Evolutionary conservation across 2,797 vertebrate genomes (phyloP).

Genomic region (Anisognathus igniventris): DNA sequence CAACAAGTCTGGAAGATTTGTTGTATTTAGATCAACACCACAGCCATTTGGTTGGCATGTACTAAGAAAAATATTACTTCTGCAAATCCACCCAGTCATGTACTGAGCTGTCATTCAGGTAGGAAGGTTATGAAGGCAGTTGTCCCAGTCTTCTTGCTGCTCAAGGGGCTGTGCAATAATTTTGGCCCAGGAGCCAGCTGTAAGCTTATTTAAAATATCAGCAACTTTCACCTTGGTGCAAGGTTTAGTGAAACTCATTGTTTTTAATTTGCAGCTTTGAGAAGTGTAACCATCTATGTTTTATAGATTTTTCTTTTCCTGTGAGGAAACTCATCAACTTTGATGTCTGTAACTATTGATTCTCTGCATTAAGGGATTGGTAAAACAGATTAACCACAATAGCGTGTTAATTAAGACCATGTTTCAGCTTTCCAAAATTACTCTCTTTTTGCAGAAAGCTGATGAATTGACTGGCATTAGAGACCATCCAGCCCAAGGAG

Average conservation of each 20-base stretch:
- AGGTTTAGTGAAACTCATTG: conserved; percentile 49
- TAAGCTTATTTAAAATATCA: not conserved
- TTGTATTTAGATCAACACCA: not conserved
- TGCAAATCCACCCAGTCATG: not conserved
- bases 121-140: not conserved
- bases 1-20: not conserved
- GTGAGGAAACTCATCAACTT: conserved; percentile 62
- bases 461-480: conserved; percentile 30
- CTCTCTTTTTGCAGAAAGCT: conserved; percentile 24
- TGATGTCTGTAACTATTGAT: conserved; percentile 66
- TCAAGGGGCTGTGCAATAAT: not conserved
- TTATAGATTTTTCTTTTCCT: conserved; percentile 62
- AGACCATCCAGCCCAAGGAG: not conserved
- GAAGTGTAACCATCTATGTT: conserved; percentile 52
- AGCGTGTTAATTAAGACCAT: conserved; percentile 67
- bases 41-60: not conserved
- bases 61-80: not conserved
- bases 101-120: not conserved
- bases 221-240: conserved; percentile 39
- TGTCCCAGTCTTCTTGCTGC: not conserved
- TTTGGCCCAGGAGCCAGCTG: not conserved
- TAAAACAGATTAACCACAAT: conserved; percentile 65
- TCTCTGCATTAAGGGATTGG: conserved; percentile 59
- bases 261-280: conserved; percentile 65
- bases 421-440: conserved; percentile 59